Conservation (phyloP, 2,888 invertebrate genomes). For the Epiblema foenella region DNA sequence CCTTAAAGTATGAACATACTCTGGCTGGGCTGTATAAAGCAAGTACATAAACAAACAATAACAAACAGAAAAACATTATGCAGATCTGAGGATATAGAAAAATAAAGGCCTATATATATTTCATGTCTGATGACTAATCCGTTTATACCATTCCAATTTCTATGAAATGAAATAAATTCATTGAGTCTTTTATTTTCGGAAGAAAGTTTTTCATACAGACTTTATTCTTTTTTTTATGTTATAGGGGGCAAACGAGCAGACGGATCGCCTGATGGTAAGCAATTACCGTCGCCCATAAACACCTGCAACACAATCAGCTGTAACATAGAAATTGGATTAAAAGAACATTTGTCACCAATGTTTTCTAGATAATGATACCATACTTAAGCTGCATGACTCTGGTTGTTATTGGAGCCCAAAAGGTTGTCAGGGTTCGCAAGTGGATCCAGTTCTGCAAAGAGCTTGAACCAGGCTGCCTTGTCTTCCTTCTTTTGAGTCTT, state of each 20-base stretch:
- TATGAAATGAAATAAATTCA: background rate
- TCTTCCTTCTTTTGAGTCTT: constrained; percentile 81
- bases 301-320: too few relatives aligned
- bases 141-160: background rate
- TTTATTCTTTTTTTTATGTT: too few relatives aligned
- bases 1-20: too few relatives aligned
- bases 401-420: constrained; percentile 73
- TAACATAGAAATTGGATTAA: background rate
- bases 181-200: background rate
- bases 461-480: constrained; percentile 91
- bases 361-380: background rate
- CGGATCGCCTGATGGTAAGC: too few relatives aligned
- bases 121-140: background rate
- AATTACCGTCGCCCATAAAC: too few relatives aligned
- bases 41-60: too few relatives aligned
- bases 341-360: background rate
- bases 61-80: too few relatives aligned
- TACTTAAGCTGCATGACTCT: constrained; percentile 80
- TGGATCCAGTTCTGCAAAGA: constrained; percentile 97
- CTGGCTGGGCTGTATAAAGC: too few relatives aligned
- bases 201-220: background rate
- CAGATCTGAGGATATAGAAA: background rate
- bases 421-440: constrained; percentile 91
- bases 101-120: background rate
- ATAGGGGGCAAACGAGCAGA: too few relatives aligned